These are phyloP conservation scores for Stenopsyche tienmushanensis DNA, from an alignment of 1,140 invertebrate genomes.

Conservation along the genomic window DNA sequence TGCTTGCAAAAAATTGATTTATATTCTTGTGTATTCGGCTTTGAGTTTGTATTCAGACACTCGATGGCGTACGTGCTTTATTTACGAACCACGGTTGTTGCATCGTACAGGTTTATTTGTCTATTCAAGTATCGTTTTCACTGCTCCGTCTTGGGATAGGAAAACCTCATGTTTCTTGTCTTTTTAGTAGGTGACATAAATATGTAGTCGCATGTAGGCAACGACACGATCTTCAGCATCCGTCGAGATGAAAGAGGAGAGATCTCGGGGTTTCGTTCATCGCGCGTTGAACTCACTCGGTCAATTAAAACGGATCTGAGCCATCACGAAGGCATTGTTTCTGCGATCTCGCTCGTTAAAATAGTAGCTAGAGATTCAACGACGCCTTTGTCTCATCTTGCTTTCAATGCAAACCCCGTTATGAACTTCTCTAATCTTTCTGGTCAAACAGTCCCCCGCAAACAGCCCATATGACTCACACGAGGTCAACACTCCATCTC, in stretches of 20 bases:
- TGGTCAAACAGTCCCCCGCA: neutral
- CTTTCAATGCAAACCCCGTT: slow-evolving; percentile 2
- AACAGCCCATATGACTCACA: neutral
- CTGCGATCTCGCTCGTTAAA: neutral
- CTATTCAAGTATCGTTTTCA: slow-evolving; percentile 23
- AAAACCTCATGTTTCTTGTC: neutral
- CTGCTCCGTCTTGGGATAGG: neutral
- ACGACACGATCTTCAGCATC: neutral
- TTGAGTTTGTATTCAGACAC: slow-evolving; percentile 28
- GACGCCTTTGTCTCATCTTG: slow-evolving; percentile 15
- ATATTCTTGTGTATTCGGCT: slow-evolving; percentile 6
- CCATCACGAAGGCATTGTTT: neutral
- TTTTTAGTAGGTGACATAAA: neutral
- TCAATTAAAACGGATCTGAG: neutral
- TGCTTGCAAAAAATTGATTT: slow-evolving; percentile 2
- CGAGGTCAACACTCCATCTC: neutral
- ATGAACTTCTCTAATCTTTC: slow-evolving; percentile 5
- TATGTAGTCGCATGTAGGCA: neutral
- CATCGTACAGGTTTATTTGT: slow-evolving; percentile 21
- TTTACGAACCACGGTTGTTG: slow-evolving; percentile 24
- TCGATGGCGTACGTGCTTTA: slow-evolving; percentile 17
- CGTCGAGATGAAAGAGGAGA: neutral
- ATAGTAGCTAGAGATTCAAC: slow-evolving; percentile 4
- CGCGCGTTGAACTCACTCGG: slow-evolving; percentile 7
- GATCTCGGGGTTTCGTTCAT: neutral